Evolutionary conservation across 2,113 vertebrate species (phyloP), one percentile per base, ranked within the genome.

Genomic region (Corvus cornix): DNA sequence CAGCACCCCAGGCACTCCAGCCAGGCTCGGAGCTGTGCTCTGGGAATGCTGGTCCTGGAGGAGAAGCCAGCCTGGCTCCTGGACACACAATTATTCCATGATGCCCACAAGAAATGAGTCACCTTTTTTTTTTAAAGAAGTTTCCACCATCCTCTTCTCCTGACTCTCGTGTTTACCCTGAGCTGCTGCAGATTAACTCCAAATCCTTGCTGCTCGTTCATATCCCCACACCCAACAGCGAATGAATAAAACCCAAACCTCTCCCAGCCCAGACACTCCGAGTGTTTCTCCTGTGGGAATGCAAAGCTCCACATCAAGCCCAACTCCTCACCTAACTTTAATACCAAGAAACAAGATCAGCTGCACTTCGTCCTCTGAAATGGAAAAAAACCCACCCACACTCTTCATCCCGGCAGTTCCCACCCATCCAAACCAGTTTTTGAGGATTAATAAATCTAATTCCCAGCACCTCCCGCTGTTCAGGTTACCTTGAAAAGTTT

Each of bases 91-190:
- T 89, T 70, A 86, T 96, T 95, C 95, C 95, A 31, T 81, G 80
- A 95, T 90, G 91, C 76, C 75, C 35, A 26, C 28, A 21, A 95
- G 67, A 74, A 94, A 35, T 93, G 95, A 97, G 92, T 97, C 96
- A 95, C 92, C 24, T 91, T 84, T 21, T 15, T 4, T 35, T 35
- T 58, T 23, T 58, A 24, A 28, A 14, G 12, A 73, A 77, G 72
- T 94, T 94, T 95, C 92, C 95, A 87, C 64, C 75, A 8, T 51
- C 44, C 41, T 52, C 41, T 30, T 62, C 77, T 59, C 70, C 31
- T 2, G 62, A 10, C 48, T 75, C 39, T 37, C 15, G 0, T 22
- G 67, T 70, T 80, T 81, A 48, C 56, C 49, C 72, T 8, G 14
- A 63, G 83, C 82, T 23, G 70, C 11, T 35, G 16, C 19, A 15